Base-by-base conservation (phyloP, 2,113 vertebrate genomes). In the Pterocles orientalis region DNA sequence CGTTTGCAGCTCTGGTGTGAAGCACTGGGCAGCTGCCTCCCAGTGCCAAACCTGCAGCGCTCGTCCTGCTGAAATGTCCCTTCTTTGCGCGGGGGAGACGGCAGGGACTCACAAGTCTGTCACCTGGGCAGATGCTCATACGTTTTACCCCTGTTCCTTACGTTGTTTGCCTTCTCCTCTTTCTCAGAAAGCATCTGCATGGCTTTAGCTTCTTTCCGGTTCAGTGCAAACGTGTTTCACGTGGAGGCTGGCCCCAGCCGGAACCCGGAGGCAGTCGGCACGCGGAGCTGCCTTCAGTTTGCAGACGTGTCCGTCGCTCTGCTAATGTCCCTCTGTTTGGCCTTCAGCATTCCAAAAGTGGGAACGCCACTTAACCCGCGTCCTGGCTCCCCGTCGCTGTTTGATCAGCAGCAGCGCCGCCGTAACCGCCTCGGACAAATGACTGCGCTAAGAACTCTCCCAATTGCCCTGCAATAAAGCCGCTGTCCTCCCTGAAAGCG, bases 401-500 rank as follows among this genome's bases (percentile, higher is more conserved):
- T 95, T 94, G 92, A 95, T 96, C 89, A 91, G 78, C 64, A 69
- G 60, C 86, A 79, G 86, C 36, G 72, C 92, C 82, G 89, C 73
- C 84, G 84, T 71, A 85, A 41, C 94, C 79, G 57, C 94, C 77
- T 76, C 5, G 29, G 70, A 94, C 86, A 95, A 95, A 95, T 95
- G 81, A 87, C 86, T 92, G 23, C 57, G 41, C 95, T 79, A 48
- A 95, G 91, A 87, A 92, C 83, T 64, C 84, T 96, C 93, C 81
- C 93, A 79, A 72, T n/a, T 94, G 89, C 81, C 95, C 91, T 94
- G 77, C 60, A 89, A 95, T 92, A 89, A 95, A 92, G 82, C 81
- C 12, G n/a, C 91, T 18, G 12, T 94, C 68, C 88, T 92, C 72
- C 77, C 94, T 93, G 96, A 93, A 95, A 94, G 92, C 82, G 3